Percentiles rank a stretch among this genome's conserved stretches.
Evolutionary conservation across 2,888 invertebrate species (phyloP).

Genomic region (Synanthedon tipuliformis): DNA sequence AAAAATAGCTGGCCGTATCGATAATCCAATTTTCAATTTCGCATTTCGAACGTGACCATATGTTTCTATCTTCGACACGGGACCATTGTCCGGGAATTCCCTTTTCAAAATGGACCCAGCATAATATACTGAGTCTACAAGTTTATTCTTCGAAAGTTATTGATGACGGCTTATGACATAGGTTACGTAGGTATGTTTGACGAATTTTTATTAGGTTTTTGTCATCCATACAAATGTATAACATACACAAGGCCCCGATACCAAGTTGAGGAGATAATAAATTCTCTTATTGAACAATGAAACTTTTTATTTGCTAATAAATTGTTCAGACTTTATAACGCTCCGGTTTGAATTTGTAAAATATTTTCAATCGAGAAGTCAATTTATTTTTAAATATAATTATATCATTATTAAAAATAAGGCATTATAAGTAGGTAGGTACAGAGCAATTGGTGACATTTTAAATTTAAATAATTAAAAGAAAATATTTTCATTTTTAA

Average conservation of each 20-base stretch:
- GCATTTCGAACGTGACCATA: constrained; percentile 35
- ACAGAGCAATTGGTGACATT: too few species aligned
- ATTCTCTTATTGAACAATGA: constrained; percentile 18
- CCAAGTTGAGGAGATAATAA: constrained; percentile 12
- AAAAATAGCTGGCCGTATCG: constrained; percentile 30
- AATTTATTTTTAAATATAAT: too few species aligned
- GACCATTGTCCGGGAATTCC: constrained; percentile 38
- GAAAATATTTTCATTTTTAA: too few species aligned
- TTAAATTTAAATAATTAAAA: too few species aligned
- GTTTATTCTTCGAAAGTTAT: constrained; percentile 38
- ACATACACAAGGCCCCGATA: too few species aligned
- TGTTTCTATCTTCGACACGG: constrained; percentile 35
- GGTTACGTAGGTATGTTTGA: constrained; percentile 28
- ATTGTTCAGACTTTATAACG: too few species aligned
- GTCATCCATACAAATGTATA: constrained; percentile 26
- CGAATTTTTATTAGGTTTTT: constrained; percentile 43
- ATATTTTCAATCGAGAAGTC: too few species aligned
- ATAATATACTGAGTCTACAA: constrained; percentile 17
- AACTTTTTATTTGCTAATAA: not conserved
- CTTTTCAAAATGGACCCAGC: constrained; percentile 39
- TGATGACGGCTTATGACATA: constrained; percentile 52
- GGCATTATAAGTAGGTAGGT: too few species aligned
- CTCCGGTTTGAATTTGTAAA: too few species aligned
- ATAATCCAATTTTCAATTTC: constrained; percentile 58
- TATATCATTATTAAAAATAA: too few species aligned